Evolutionary conservation across 2,113 vertebrate genomes (phyloP).

Genomic region (Mastomys coucha): DNA sequence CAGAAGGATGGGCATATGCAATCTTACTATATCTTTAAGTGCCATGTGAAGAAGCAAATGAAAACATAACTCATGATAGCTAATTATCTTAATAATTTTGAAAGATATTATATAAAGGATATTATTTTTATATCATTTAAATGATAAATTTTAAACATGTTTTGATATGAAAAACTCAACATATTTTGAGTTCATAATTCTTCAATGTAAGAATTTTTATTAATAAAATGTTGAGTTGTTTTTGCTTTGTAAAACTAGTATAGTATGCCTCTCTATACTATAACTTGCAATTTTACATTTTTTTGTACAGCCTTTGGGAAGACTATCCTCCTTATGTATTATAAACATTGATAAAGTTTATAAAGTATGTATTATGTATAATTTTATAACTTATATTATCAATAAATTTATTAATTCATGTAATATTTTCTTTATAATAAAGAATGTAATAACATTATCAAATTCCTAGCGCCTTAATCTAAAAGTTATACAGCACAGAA

Average conservation of each 20-base stretch:
- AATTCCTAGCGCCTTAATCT: background rate
- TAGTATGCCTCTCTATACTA: background rate
- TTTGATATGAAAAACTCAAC: background rate
- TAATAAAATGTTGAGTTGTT: background rate
- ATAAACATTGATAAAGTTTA: no score
- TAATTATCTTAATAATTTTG: background rate
- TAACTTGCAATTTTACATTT: background rate
- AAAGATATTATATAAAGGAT: background rate
- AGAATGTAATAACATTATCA: background rate
- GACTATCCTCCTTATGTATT: background rate
- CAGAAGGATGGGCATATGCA: background rate
- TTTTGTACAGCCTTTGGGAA: background rate
- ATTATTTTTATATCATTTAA: background rate
- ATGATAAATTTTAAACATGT: background rate
- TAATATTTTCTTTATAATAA: background rate
- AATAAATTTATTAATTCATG: background rate
- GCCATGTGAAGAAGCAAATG: background rate
- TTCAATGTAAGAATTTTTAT: background rate
- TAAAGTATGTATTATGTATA: background rate
- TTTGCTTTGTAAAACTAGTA: background rate
- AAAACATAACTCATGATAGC: background rate
- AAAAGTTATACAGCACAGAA: background rate
- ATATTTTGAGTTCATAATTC: background rate
- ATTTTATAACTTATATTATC: background rate
- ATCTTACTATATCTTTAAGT: background rate